phyloP scores from a whole-genome alignment of 2,888 invertebrate species.

The Lepidonotus clava region DNA sequence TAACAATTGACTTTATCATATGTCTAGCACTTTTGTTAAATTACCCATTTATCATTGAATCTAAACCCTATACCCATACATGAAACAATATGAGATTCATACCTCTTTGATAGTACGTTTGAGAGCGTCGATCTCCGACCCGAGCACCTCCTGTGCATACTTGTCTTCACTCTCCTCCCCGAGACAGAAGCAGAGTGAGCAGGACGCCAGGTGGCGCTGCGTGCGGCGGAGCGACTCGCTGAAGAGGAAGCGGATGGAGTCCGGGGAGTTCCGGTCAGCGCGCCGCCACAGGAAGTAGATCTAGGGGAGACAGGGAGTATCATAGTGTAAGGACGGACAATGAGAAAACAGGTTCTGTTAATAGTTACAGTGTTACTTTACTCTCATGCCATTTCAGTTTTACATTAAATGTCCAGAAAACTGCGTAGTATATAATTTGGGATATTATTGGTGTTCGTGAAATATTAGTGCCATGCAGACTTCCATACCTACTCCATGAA shows the following conservation, averaged over 20 bases:
- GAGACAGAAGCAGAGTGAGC: slow-evolving; percentile 53
- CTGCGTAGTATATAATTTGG: too few species aligned
- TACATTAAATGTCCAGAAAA: too few species aligned
- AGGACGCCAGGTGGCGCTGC: slow-evolving; percentile 58
- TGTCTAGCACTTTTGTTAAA: not conserved
- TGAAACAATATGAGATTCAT: too few species aligned
- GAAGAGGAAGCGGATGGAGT: slow-evolving; percentile 57
- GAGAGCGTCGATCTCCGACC: slow-evolving; percentile 61
- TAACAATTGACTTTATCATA: not conserved
- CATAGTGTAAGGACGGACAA: too few species aligned
- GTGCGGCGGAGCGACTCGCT: slow-evolving; percentile 62
- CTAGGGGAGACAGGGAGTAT: slow-evolving; percentile 15
- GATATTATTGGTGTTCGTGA: too few species aligned
- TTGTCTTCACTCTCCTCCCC: slow-evolving; percentile 53
- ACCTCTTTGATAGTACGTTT: slow-evolving; percentile 63
- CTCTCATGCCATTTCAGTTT: too few species aligned
- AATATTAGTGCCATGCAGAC: too few species aligned
- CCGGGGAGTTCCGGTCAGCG: not conserved
- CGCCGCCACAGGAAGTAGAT: slow-evolving; percentile 21
- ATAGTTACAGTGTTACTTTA: too few species aligned
- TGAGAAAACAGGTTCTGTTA: too few species aligned
- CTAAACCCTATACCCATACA: too few species aligned
- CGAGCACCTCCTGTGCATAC: slow-evolving; percentile 63
- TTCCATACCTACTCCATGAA: too few species aligned
- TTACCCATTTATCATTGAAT: not conserved